Base-by-base conservation (phyloP, 1,140 invertebrate genomes). In the Euura lappo region DNA sequence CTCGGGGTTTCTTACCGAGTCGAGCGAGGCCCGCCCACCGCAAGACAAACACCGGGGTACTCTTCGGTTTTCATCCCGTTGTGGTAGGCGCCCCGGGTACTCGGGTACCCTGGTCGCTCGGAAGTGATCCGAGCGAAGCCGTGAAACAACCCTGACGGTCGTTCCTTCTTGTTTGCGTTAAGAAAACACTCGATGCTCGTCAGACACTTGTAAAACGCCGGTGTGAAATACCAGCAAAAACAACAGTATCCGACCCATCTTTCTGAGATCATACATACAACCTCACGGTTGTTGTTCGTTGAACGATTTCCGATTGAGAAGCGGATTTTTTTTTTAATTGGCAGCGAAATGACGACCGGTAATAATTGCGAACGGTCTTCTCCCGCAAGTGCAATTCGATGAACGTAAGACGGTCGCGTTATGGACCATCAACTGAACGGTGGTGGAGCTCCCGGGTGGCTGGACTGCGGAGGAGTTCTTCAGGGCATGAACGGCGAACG, bases 11-110 rank as follows among this genome's bases (percentile, higher is more conserved):
- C 76, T 74, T 78, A 77, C 69, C 76, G 73, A 80, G 80, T 74
- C 72, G 71, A 13, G 42, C 66, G 76, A 79, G 72, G 73, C 73
- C 83, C 84, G 84, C 83, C 84, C 79, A 83, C 83, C 78, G 79
- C 74, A 83, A 83, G 83, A 83, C 83, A 86, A 85, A 85, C 80
- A 84, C 78, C 76, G 46, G 65, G 44, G 72, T 60, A 60, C 51
- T 60, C 51, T 28, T 60, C 13, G 51, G 51, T 8, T 60, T 60
- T 6, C 47, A 8, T 60, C 51, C 8, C 51, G 5, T n/a, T 8
- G 51, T n/a, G 51, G 10, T 60, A n/a, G 51, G 51, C 51, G 6
- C 51, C 51, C 51, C 51, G 51, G 51, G 3, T 60, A 60, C 51
- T n/a, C n/a, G n/a, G 4, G 13, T 11, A 60, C 13, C 51, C 51